Base-by-base conservation (phyloP, 1,140 invertebrate species). In the Reticulitermes speratus region DNA sequence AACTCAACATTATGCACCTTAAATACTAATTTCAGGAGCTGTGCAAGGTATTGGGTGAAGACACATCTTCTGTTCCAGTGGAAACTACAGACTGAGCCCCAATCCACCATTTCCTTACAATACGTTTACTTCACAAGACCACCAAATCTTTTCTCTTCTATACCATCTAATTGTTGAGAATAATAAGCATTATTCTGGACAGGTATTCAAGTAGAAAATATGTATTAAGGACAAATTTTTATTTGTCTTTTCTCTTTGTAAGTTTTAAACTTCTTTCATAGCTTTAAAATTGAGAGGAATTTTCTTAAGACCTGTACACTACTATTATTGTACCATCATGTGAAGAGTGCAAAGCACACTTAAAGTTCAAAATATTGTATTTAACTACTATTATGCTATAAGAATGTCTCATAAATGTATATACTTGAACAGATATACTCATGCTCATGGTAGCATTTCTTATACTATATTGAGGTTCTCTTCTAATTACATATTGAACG, bases 1-100 rank as follows among this genome's bases (percentile, higher is more conserved):
- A 69, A 25, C 69, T 75, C n/a, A 38, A 38, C 32, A 82, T 44
- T 86, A 0, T 30, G 32, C 59, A 44, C 44, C 44, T 81, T 82
- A 38, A 44, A 85, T 87, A 87, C 82, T 87, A 16, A 87, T 90
- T 89, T 21, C 85, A 91, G 90, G 90, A 90, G 84, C 87, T 90
- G 25, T 89, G 88, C 55, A 89, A 89, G 45, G 89, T 89, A 84
- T 88, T 90, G 32, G 88, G 88, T 32, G 90, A 90, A 86, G 88
- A 89, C 16, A 88, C 87, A 23, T n/a, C 65, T 75, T 75, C 65
- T 7, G 7, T 75, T 30, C 65, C 65, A 14, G 65, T 30, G n/a
- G 65, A 75, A 75, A 30, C 65, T 75, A 75, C 65, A 75, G 65
- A 75, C 25, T 75, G 65, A 75, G n/a, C 65, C 25, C n/a, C 7